These are phyloP conservation scores for Drosophila yooni DNA, from an alignment of 2,888 invertebrate genomes.

Conservation along the genomic window DNA sequence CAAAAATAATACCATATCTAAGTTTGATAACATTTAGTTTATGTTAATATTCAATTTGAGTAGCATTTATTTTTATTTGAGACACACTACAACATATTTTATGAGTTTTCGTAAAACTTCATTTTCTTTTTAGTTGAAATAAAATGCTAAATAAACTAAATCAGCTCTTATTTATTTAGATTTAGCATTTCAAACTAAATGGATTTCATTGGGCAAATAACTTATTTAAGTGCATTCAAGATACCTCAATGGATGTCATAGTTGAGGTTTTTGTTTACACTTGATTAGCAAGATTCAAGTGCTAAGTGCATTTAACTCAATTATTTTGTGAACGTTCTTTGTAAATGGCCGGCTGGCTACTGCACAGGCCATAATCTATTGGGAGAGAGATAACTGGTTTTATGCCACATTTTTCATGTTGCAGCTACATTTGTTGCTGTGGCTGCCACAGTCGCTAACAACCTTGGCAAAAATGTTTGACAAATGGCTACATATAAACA, in stretches of 20 bases:
- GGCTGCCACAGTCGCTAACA: slow-evolving; percentile 43
- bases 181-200: neutral
- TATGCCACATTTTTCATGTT: slow-evolving; percentile 32
- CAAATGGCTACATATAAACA: slow-evolving; percentile 79
- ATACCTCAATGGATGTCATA: slow-evolving; percentile 2
- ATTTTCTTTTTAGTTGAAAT: neutral
- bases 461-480: slow-evolving; percentile 70
- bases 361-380: slow-evolving; percentile 25
- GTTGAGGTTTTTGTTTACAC: slow-evolving; percentile 6
- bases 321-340: slow-evolving; percentile 4
- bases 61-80: neutral
- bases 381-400: slow-evolving; percentile 7
- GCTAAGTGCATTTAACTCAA: slow-evolving; percentile 15
- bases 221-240: slow-evolving; percentile 2
- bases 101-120: neutral
- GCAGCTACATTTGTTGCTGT: slow-evolving; percentile 30
- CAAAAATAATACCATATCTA: neutral
- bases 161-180: neutral
- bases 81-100: neutral
- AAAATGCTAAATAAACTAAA: neutral
- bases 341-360: slow-evolving; percentile 2
- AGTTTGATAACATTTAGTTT: neutral
- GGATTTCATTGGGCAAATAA: slow-evolving; percentile 1
- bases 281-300: slow-evolving; percentile 1
- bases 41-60: neutral